phyloP scores from a whole-genome alignment of 1,140 invertebrate genomes.

The Aplysia californica region DNA sequence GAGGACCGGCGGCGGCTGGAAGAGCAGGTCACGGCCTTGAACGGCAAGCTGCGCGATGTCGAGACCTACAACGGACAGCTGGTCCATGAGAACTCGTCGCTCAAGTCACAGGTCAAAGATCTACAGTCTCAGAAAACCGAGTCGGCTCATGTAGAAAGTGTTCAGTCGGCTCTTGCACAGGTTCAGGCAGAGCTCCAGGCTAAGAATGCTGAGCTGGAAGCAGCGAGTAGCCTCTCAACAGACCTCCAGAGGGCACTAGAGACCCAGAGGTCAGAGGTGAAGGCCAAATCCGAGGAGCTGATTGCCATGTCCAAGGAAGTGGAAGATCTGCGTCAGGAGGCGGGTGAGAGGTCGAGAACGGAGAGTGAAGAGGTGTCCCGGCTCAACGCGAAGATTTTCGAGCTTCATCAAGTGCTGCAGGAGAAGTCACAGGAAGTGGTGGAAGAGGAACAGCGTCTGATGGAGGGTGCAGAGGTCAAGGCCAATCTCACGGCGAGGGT shows the following conservation, averaged over 20 bases:
- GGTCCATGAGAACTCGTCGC: slow-evolving; percentile 23
- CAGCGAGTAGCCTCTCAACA: neutral
- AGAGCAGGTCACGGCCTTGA: slow-evolving; percentile 26
- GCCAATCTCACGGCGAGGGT: neutral
- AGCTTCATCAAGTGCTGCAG: neutral
- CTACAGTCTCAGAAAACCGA: neutral
- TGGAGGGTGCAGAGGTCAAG: neutral
- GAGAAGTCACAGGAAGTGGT: slow-evolving; percentile 17
- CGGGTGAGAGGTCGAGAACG: neutral
- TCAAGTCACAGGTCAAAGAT: slow-evolving; percentile 20
- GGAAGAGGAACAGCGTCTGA: slow-evolving; percentile 21
- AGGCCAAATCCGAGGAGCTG: neutral
- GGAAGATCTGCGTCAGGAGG: neutral
- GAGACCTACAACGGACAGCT: slow-evolving; percentile 36
- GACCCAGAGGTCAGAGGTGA: neutral
- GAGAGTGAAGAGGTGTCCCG: neutral
- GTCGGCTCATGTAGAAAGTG: neutral
- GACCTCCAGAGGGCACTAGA: neutral
- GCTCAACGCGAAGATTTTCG: slow-evolving; percentile 54
- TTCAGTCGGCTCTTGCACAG: neutral
- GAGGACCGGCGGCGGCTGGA: slow-evolving; percentile 24
- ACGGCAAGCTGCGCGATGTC: slow-evolving; percentile 66
- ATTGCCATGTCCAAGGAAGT: slow-evolving; percentile 28
- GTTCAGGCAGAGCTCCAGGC: neutral
- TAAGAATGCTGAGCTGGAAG: neutral